Evolutionary conservation across 2,113 vertebrate genomes (phyloP).

Genomic region (Epinephelus lanceolatus): DNA sequence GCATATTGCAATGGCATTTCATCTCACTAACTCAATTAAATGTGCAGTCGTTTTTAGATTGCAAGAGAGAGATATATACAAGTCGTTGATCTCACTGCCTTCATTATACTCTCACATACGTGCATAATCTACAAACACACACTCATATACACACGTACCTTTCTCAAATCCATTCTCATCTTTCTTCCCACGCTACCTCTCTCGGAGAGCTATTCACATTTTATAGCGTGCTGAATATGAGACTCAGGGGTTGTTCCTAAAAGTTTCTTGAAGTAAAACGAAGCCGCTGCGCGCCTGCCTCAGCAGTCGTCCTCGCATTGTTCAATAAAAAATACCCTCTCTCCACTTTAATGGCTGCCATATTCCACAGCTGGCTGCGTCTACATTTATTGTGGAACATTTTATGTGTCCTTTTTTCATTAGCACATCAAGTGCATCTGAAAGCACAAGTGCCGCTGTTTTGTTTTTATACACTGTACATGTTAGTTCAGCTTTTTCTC

Average conservation of each 20-base stretch:
- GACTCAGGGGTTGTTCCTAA: constrained; percentile 37
- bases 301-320: constrained; percentile 42
- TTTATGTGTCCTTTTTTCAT: constrained; percentile 69
- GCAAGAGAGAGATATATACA: constrained; percentile 16
- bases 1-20: constrained; percentile 45
- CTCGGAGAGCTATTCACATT: constrained; percentile 37
- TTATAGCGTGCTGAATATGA: constrained; percentile 55
- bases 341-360: constrained; percentile 57
- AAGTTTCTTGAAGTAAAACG: constrained; percentile 50
- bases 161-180: constrained; percentile 19
- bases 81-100: constrained; percentile 46
- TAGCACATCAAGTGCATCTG: constrained; percentile 56
- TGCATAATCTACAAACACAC: background rate
- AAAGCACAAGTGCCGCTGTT: constrained; percentile 21
- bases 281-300: constrained; percentile 17
- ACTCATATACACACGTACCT: background rate
- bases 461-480: constrained; percentile 25
- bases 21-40: constrained; percentile 62
- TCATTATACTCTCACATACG: constrained; percentile 9
- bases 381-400: constrained; percentile 59
- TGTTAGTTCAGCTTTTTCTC: constrained; percentile 25
- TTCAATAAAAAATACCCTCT: constrained; percentile 64
- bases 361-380: constrained; percentile 65
- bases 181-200: constrained; percentile 8
- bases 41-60: constrained; percentile 31